phyloP scores from a whole-genome alignment of 92 coral and sea anemone species.

The Phenganax stokvisi region DNA sequence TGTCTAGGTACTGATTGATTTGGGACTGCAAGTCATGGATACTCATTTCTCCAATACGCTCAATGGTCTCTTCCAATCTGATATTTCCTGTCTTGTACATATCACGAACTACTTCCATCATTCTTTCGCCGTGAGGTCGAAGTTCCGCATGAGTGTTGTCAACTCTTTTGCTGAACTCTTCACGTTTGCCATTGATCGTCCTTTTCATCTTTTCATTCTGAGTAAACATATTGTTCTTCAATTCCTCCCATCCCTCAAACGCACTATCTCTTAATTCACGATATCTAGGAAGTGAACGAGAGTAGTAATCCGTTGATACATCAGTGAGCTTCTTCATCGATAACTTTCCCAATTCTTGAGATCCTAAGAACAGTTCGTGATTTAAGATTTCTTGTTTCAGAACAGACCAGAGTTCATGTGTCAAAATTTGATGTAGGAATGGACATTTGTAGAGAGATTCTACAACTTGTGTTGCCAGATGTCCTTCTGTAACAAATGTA shows the following conservation, averaged over 20 bases:
- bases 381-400: slow-evolving; percentile 62
- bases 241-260: background rate
- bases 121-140: background rate
- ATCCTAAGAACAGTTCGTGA: slow-evolving; percentile 51
- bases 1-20: background rate
- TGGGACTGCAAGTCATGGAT: slow-evolving; percentile 22
- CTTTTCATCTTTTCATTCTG: slow-evolving; percentile 12
- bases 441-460: slow-evolving; percentile 36
- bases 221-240: slow-evolving; percentile 3
- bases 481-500: background rate
- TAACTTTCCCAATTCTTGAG: slow-evolving; percentile 15
- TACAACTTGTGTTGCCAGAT: background rate
- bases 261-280: background rate
- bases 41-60: slow-evolving; percentile 17
- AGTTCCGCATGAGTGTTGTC: background rate
- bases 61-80: background rate
- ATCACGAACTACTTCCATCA: slow-evolving; percentile 15
- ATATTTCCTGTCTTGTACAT: background rate
- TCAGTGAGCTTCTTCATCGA: slow-evolving; percentile 10
- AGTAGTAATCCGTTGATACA: background rate
- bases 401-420: slow-evolving; percentile 66
- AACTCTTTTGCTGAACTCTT: slow-evolving; percentile 2
- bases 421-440: slow-evolving; percentile 50
- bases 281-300: background rate
- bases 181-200: background rate